phyloP scores from a whole-genome alignment of 1,140 invertebrate genomes.

The Doryteuthis pealeii region DNA sequence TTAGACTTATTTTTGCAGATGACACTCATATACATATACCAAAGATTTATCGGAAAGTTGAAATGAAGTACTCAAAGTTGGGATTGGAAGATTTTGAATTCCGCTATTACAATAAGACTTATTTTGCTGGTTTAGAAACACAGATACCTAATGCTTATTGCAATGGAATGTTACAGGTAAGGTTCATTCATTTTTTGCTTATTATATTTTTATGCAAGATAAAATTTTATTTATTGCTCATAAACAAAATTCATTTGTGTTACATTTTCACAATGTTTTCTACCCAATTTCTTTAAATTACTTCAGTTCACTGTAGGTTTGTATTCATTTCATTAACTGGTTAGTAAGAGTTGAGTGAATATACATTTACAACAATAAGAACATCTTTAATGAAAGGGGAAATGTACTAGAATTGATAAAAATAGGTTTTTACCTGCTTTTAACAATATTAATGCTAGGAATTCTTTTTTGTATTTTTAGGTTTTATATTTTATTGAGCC shows the following conservation, averaged over 20 bases:
- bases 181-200: slow-evolving; percentile 11
- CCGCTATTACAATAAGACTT: slow-evolving; percentile 85
- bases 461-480: slow-evolving; percentile 61
- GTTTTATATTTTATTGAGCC: slow-evolving; percentile 76
- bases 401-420: too few relatives aligned
- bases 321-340: too few relatives aligned
- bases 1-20: slow-evolving; percentile 40
- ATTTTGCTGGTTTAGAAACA: slow-evolving; percentile 85
- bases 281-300: too few relatives aligned
- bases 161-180: slow-evolving; percentile 91
- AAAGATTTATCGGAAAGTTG: slow-evolving; percentile 80
- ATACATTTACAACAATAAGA: too few relatives aligned
- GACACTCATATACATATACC: slow-evolving; percentile 59
- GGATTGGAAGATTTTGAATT: slow-evolving; percentile 84
- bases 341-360: too few relatives aligned
- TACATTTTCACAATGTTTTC: too few relatives aligned
- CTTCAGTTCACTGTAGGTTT: too few relatives aligned
- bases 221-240: too few relatives aligned
- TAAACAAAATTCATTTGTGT: too few relatives aligned
- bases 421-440: too few relatives aligned
- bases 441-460: too few relatives aligned
- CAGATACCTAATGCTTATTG: slow-evolving; percentile 93
- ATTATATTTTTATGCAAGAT: background rate
- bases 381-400: too few relatives aligned
- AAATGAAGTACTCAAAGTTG: slow-evolving; percentile 84